Evolutionary conservation across 1,140 invertebrate genomes (phyloP), one percentile per base, ranked within the genome.

Genomic region (Dendroctonus ponderosae): DNA sequence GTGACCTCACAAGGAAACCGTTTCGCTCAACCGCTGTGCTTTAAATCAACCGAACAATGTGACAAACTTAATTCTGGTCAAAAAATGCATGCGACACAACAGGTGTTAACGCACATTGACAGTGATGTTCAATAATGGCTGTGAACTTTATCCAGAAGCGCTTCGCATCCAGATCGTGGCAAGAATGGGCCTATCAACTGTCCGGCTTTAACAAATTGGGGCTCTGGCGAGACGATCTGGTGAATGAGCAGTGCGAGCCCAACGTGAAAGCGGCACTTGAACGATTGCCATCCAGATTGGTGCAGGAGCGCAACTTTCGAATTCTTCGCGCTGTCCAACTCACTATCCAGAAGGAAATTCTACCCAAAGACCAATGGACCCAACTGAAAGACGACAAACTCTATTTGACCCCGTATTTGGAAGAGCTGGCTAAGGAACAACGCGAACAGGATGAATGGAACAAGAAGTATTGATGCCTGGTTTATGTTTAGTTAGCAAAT

Each of bases 291-390:
- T 69, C 82, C 42, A 75, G 89, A 52, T 40, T 91, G 6, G 72
- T 86, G 12, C 91, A 96, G 79, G 91, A 91, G 74, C 84, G 93
- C 54, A 88, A 87, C 74, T 96, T 86, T 26, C 26, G 26, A 26
- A 26, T 26, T 2, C 1, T 26, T 1, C 26, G 26, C 26, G 26
- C 26, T 26, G 26, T 26, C 50, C 89, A 96, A 69, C 80, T 92
- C 3, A 87, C 86, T 41, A 73, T 89, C 42, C 82, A 82, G 37
- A 92, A 94, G 72, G 83, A 80, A 46, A 80, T 91, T 71, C 79
- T 96, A n/a, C 94, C 93, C 5, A 87, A 93, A 76, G 88, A 93
- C 46, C 83, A 96, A 73, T 97, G 94, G 94, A 92, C 88, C 43
- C 91, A 91, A 78, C 86, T 81, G 66, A 92, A 96, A 78, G 89